Percentiles rank a stretch among this genome's conserved stretches.
Conservation (phyloP, 2,888 invertebrate genomes). For the Agriotes lineatus region DNA sequence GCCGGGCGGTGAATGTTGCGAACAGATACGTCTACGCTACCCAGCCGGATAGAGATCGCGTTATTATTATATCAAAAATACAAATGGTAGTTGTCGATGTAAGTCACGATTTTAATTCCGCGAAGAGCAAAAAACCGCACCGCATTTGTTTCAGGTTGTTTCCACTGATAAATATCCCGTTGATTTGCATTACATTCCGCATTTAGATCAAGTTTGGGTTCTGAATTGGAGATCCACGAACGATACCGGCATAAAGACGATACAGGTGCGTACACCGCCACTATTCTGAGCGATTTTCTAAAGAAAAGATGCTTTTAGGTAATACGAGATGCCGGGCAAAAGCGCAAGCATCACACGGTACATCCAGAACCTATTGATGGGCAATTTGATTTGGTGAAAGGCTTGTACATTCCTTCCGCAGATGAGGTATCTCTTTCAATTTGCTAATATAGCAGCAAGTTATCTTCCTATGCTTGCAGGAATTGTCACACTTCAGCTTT, state of each 20-base stretch:
- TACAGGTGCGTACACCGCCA: slow-evolving; percentile 65
- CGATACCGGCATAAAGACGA: slow-evolving; percentile 74
- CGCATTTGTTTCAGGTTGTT: slow-evolving; percentile 67
- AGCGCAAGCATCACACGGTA: slow-evolving; percentile 78
- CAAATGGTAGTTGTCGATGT: slow-evolving; percentile 80
- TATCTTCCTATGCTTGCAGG: slow-evolving; percentile 60
- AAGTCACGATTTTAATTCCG: slow-evolving; percentile 44
- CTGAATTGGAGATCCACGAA: slow-evolving; percentile 75
- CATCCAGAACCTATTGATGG: slow-evolving; percentile 82
- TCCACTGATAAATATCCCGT: slow-evolving; percentile 80
- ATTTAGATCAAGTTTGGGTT: slow-evolving; percentile 82
- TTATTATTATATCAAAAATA: slow-evolving; percentile 78
- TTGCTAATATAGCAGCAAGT: too few species aligned
- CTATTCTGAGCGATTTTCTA: neutral
- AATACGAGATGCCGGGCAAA: slow-evolving; percentile 79
- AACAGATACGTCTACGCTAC: slow-evolving; percentile 80
- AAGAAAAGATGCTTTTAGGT: slow-evolving; percentile 63
- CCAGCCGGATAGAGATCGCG: slow-evolving; percentile 78
- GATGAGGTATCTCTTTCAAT: slow-evolving; percentile 65
- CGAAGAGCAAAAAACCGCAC: neutral
- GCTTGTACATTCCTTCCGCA: slow-evolving; percentile 73
- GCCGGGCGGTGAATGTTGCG: slow-evolving; percentile 77
- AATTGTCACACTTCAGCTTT: slow-evolving; percentile 70
- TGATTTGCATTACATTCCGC: slow-evolving; percentile 76
- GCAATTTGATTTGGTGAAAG: slow-evolving; percentile 79